Evolutionary conservation across 2,888 invertebrate genomes (phyloP).

Genomic region (Tenthredo mesomela): DNA sequence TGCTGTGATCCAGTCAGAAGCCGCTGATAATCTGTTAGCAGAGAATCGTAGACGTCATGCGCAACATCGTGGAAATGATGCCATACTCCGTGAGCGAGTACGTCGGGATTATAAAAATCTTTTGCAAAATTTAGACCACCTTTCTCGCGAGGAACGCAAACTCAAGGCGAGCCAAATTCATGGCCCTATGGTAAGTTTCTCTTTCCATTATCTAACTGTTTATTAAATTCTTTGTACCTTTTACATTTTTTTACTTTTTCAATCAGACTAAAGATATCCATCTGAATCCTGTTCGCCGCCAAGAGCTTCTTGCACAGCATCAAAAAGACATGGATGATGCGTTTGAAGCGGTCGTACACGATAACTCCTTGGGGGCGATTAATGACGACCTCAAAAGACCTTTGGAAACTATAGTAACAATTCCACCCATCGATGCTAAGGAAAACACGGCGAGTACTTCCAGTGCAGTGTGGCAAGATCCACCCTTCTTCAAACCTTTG

Average conservation of each 20-base stretch:
- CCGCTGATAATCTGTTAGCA: slow-evolving; percentile 57
- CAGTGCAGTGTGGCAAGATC: slow-evolving; percentile 61
- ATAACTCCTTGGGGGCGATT: neutral
- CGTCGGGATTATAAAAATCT: slow-evolving; percentile 71
- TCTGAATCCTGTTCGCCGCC: slow-evolving; percentile 77
- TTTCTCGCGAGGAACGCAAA: slow-evolving; percentile 69
- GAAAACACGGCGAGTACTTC: slow-evolving; percentile 47
- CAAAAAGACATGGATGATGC: slow-evolving; percentile 80
- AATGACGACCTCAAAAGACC: slow-evolving; percentile 26
- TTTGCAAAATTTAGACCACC: slow-evolving; percentile 68
- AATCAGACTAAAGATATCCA: slow-evolving; percentile 66
- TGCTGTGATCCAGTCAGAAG: slow-evolving; percentile 62
- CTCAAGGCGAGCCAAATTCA: slow-evolving; percentile 67
- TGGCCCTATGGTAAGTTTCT: slow-evolving; percentile 60
- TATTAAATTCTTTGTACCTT: neutral
- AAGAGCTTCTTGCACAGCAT: slow-evolving; percentile 75
- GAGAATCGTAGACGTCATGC: slow-evolving; percentile 64
- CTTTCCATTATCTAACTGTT: neutral
- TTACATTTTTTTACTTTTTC: neutral
- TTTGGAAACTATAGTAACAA: slow-evolving; percentile 65
- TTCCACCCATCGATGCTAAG: slow-evolving; percentile 60
- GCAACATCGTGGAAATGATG: slow-evolving; percentile 70
- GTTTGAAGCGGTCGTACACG: slow-evolving; percentile 74
- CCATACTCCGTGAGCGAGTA: slow-evolving; percentile 71
- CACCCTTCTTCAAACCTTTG: slow-evolving; percentile 49